phyloP scores from a whole-genome alignment of 2,888 invertebrate genomes.

The Dioctria rufipes region DNA sequence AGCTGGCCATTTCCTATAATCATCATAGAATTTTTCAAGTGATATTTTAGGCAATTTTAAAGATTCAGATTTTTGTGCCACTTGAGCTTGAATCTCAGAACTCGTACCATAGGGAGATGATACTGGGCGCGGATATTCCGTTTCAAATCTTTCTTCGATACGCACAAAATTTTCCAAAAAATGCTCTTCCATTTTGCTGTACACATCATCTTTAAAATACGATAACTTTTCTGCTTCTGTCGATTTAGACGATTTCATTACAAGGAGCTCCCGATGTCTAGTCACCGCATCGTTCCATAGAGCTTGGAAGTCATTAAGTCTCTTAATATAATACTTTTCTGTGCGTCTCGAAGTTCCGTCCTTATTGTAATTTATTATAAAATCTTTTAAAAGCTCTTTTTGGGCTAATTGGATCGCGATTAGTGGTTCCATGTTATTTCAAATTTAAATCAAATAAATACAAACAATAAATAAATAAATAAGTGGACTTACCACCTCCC shows the following conservation, averaged over 20 bases:
- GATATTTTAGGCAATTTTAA: slow-evolving; percentile 1
- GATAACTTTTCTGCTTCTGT: not conserved
- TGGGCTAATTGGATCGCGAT: not conserved
- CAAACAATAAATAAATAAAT: not conserved
- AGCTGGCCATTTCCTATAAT: not conserved
- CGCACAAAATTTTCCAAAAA: not conserved
- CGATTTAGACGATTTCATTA: not conserved
- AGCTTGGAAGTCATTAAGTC: not conserved
- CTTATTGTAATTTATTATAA: not conserved
- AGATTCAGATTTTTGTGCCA: not conserved
- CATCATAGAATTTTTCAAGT: not conserved
- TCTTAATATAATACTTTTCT: not conserved
- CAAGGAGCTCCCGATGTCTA: not conserved
- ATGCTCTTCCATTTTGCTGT: not conserved
- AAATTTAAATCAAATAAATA: not conserved
- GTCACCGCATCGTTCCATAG: not conserved
- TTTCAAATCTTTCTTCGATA: not conserved
- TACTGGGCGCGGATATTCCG: not conserved
- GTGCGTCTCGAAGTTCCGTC: not conserved
- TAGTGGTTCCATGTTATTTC: not conserved
- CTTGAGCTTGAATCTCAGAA: not conserved
- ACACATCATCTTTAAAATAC: not conserved
- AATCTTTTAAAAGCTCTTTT: not conserved
- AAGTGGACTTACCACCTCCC: not conserved
- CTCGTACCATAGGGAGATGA: not conserved